Percentiles rank a stretch among this genome's conserved stretches.
phyloP scores from a whole-genome alignment of 2,797 vertebrate genomes.

The Perodicticus potto region DNA sequence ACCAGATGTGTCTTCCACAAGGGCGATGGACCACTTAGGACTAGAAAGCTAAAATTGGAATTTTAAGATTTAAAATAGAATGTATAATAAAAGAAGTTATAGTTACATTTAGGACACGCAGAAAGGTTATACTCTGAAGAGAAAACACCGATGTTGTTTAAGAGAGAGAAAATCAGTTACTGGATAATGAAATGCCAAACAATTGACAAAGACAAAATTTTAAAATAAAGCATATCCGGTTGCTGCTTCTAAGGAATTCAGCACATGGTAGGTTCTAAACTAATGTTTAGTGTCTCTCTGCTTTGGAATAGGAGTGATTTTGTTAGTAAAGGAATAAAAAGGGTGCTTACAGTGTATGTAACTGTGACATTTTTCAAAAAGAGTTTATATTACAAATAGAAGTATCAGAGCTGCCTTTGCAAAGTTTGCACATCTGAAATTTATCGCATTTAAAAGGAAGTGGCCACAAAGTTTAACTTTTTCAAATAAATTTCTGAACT shows the following conservation, averaged over 20 bases:
- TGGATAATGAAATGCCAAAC: background rate
- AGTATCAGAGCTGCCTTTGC: background rate
- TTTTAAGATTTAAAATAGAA: background rate
- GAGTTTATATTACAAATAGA: background rate
- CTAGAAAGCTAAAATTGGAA: background rate
- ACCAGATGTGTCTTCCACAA: background rate
- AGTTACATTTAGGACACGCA: background rate
- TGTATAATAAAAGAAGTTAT: background rate
- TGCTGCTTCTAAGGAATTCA: background rate
- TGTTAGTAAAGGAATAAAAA: slow-evolving; percentile 22
- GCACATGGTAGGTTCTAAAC: background rate
- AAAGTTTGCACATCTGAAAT: slow-evolving; percentile 27
- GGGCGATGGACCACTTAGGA: background rate
- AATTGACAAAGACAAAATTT: background rate
- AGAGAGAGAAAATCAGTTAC: background rate
- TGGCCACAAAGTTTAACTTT: background rate
- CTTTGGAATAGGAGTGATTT: slow-evolving; percentile 13
- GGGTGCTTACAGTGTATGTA: slow-evolving; percentile 13
- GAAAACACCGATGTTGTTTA: background rate
- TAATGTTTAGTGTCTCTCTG: background rate
- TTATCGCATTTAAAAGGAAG: slow-evolving; percentile 45
- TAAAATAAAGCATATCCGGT: background rate
- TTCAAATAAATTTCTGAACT: slow-evolving; percentile 39
- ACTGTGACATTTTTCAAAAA: slow-evolving; percentile 21
- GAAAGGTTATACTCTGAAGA: background rate